Conservation (phyloP, 2,113 vertebrate genomes). For the Anhinga anhinga region DNA sequence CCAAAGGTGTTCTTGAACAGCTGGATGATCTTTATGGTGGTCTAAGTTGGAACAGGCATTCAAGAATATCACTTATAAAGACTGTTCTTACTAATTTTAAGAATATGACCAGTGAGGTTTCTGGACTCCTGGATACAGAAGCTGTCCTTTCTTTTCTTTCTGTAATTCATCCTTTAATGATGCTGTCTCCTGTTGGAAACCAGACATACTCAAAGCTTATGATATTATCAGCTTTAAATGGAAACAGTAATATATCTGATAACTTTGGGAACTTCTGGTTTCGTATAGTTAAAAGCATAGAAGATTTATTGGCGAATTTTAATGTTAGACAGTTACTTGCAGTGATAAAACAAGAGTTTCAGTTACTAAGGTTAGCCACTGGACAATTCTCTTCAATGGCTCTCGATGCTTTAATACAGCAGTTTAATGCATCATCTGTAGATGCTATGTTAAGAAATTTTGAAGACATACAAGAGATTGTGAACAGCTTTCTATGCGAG, state of each 20-base stretch:
- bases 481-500: neutral
- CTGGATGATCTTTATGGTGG: neutral
- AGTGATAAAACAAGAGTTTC: conserved; percentile 5
- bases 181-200: neutral
- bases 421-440: neutral
- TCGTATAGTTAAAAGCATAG: neutral
- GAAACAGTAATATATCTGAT: neutral
- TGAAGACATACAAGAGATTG: neutral
- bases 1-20: neutral
- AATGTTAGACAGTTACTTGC: neutral
- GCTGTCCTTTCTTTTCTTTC: neutral
- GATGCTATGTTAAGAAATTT: neutral
- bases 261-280: conserved; percentile 26
- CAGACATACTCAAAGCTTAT: neutral
- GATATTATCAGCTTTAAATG: conserved; percentile 13
- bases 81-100: neutral
- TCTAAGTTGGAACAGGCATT: neutral
- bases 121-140: neutral
- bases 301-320: neutral
- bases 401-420: neutral
- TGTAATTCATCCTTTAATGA: conserved; percentile 24
- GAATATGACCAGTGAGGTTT: neutral
- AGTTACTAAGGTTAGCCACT: neutral
- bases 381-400: neutral
- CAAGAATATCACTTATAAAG: neutral